Percentiles rank a stretch among this genome's conserved stretches.
These are phyloP conservation scores for Dicaeum eximium DNA, from an alignment of 2,113 vertebrate species.

Conservation along the genomic window DNA sequence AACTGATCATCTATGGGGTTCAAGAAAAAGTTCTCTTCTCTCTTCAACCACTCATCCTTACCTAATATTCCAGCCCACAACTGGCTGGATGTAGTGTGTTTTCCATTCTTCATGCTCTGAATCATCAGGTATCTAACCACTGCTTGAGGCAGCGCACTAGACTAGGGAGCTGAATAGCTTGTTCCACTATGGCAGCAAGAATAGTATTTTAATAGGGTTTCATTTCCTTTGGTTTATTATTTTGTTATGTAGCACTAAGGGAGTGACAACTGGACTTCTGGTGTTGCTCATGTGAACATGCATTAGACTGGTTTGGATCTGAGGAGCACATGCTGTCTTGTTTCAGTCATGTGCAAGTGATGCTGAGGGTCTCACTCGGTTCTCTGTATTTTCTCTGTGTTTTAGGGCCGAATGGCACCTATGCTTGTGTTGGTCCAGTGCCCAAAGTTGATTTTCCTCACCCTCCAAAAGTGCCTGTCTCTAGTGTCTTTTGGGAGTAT, in stretches of 20 bases:
- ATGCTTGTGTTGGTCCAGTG: neutral
- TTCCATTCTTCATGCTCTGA: conserved; percentile 35
- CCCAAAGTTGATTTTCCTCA: neutral
- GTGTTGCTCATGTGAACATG: neutral
- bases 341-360: neutral
- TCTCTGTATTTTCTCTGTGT: neutral
- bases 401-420: neutral
- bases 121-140: conserved; percentile 38
- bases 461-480: neutral
- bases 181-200: neutral
- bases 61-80: conserved; percentile 14
- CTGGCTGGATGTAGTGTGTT: conserved; percentile 43
- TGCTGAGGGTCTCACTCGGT: neutral
- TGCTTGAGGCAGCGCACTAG: conserved; percentile 14
- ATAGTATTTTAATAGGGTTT: conserved; percentile 63
- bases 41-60: neutral
- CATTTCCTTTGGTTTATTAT: conserved; percentile 49
- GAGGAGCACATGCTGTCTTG: neutral
- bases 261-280: neutral
- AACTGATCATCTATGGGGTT: neutral
- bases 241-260: neutral
- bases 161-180: neutral
- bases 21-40: conserved; percentile 5
- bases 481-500: neutral
- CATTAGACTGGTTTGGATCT: conserved; percentile 9